Conservation (phyloP, 2,113 vertebrate species). For the Phrynosoma blainvillii region DNA sequence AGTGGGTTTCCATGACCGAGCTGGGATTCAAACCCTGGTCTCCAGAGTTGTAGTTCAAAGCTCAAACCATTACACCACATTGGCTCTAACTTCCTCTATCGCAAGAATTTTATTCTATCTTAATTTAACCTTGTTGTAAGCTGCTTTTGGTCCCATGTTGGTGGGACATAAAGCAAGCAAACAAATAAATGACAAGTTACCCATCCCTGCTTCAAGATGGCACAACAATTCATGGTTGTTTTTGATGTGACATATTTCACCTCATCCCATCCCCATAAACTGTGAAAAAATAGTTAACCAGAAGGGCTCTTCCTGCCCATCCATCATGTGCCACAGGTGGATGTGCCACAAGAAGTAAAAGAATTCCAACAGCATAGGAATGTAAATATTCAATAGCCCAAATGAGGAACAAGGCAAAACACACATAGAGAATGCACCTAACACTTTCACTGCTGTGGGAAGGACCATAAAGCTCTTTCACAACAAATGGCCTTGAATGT, state of each 20-base stretch:
- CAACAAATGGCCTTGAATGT: slow-evolving; percentile 20
- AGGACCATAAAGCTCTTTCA: slow-evolving; percentile 19
- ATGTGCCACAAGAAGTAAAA: background rate
- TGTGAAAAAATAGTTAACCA: background rate
- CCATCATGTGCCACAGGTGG: background rate
- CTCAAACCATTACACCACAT: too few relatives aligned
- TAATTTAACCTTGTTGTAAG: too few relatives aligned
- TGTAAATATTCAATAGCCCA: slow-evolving; percentile 23
- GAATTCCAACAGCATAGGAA: background rate
- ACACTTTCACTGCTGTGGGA: slow-evolving; percentile 46
- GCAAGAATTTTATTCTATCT: too few relatives aligned
- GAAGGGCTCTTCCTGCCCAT: too few relatives aligned
- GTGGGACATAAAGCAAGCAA: background rate
- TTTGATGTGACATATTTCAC: background rate
- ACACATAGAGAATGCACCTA: background rate
- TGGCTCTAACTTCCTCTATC: too few relatives aligned
- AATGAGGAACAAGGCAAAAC: slow-evolving; percentile 22
- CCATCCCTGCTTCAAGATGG: background rate
- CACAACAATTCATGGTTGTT: background rate
- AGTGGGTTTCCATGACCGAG: too few relatives aligned
- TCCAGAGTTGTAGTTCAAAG: too few relatives aligned
- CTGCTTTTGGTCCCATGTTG: too few relatives aligned
- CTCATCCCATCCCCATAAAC: background rate
- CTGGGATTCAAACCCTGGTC: too few relatives aligned
- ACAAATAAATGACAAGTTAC: background rate